A percentile compares a stretch with the other conserved stretches of the same genome.
phyloP scores from a whole-genome alignment of 2,888 invertebrate genomes.

The Coleophora flavipennella region DNA sequence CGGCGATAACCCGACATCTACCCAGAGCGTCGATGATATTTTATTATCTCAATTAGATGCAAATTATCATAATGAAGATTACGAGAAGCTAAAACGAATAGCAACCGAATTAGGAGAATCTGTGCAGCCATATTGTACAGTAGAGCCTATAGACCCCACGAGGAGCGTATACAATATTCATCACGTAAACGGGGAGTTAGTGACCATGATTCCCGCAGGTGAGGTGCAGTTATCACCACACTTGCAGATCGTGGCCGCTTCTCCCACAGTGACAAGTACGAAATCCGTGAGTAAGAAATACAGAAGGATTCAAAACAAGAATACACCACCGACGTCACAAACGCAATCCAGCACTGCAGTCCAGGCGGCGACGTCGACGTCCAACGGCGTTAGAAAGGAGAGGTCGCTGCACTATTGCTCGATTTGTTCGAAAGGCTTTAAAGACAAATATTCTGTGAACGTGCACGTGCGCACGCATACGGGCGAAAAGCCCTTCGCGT shows the following conservation, averaged over 20 bases:
- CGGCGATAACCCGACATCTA: slow-evolving; percentile 70
- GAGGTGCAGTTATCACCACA: slow-evolving; percentile 63
- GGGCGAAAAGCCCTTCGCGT: slow-evolving; percentile 97
- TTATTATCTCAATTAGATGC: slow-evolving; percentile 78
- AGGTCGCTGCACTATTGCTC: slow-evolving; percentile 92
- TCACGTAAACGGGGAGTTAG: slow-evolving; percentile 60
- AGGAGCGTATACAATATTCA: slow-evolving; percentile 70
- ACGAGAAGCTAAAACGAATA: slow-evolving; percentile 87
- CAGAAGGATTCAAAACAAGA: slow-evolving; percentile 74
- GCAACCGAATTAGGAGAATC: slow-evolving; percentile 87
- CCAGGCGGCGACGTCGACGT: slow-evolving; percentile 74
- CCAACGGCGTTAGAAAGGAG: slow-evolving; percentile 85
- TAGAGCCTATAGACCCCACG: slow-evolving; percentile 67
- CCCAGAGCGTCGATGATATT: slow-evolving; percentile 79
- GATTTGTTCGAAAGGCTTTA: slow-evolving; percentile 94
- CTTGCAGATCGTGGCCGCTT: slow-evolving; percentile 71
- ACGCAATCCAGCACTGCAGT: slow-evolving; percentile 49
- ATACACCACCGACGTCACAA: slow-evolving; percentile 52
- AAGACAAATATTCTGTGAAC: slow-evolving; percentile 97
- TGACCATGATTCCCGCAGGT: slow-evolving; percentile 62
- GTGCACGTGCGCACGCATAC: slow-evolving; percentile 98
- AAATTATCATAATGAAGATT: slow-evolving; percentile 83
- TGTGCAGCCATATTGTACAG: slow-evolving; percentile 79
- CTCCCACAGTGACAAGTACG: slow-evolving; percentile 74
- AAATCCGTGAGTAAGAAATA: slow-evolving; percentile 80